Percentiles rank a stretch among this genome's conserved stretches.
These are phyloP conservation scores for Eustalomyia histrio DNA, from an alignment of 2,888 invertebrate species.

Conservation along the genomic window DNA sequence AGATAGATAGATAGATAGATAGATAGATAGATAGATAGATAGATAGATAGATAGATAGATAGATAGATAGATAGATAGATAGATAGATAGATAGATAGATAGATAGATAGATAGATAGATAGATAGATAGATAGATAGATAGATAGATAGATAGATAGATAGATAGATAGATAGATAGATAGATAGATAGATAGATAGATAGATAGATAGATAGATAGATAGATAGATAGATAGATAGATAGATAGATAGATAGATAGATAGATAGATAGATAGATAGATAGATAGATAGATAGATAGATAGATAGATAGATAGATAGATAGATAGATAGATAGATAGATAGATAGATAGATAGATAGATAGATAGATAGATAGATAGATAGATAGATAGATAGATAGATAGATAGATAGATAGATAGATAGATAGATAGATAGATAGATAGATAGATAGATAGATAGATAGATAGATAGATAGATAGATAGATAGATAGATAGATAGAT, in stretches of 20 bases:
- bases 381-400: constrained; percentile 8
- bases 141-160: constrained; percentile 8
- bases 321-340: constrained; percentile 1
- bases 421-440: neutral
- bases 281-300: constrained; percentile 8
- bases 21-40: constrained; percentile 8
- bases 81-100: constrained; percentile 5
- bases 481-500: constrained; percentile 8
- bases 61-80: constrained; percentile 8
- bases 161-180: constrained; percentile 1
- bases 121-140: constrained; percentile 8
- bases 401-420: neutral
- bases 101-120: constrained; percentile 8
- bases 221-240: constrained; percentile 8
- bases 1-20: constrained; percentile 8
- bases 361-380: constrained; percentile 8
- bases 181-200: constrained; percentile 5
- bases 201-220: constrained; percentile 8
- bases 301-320: constrained; percentile 4
- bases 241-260: constrained; percentile 8
- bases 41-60: constrained; percentile 8
- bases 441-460: constrained; percentile 5
- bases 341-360: constrained; percentile 8
- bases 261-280: constrained; percentile 8
- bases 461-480: constrained; percentile 8